Evolutionary conservation across 2,113 vertebrate genomes (phyloP).

Genomic region (Lethenteron reissneri): DNA sequence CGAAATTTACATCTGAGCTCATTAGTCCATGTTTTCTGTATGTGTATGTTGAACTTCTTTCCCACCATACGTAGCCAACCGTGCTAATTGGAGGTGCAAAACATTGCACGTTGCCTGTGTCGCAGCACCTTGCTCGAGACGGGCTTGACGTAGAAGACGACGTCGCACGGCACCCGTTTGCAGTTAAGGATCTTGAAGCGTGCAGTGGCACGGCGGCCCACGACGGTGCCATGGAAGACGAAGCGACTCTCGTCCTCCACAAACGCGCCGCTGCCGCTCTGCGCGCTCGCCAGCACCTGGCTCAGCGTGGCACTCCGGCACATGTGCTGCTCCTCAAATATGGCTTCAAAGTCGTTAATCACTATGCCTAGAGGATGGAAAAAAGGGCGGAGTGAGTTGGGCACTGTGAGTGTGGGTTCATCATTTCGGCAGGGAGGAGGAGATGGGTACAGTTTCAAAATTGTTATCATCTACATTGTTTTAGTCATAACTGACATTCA

Average conservation of each 20-base stretch:
- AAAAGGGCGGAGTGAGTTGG: neutral
- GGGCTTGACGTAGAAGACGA: constrained; percentile 29
- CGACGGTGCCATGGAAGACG: constrained; percentile 39
- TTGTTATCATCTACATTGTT: neutral
- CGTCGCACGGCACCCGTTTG: constrained; percentile 33
- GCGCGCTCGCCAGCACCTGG: constrained; percentile 21
- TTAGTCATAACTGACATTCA: too few species aligned
- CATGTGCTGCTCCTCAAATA: constrained; percentile 59
- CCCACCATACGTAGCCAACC: too few species aligned
- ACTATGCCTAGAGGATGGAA: constrained; percentile 24
- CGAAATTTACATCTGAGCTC: too few species aligned
- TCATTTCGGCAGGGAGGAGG: neutral
- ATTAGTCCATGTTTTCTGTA: too few species aligned
- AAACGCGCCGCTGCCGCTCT: constrained; percentile 29
- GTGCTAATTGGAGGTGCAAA: too few species aligned
- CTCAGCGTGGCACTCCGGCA: constrained; percentile 27
- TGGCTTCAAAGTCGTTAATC: constrained; percentile 24
- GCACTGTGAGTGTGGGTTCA: neutral
- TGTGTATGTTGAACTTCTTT: too few species aligned
- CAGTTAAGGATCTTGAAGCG: constrained; percentile 46
- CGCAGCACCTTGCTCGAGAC: constrained; percentile 26
- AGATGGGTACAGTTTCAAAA: neutral
- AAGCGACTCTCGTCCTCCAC: constrained; percentile 54
- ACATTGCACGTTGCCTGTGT: too few species aligned
- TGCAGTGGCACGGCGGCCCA: constrained; percentile 31